These are phyloP conservation scores for Anagrus nilaparvatae DNA, from an alignment of 1,140 invertebrate species.

Conservation along the genomic window DNA sequence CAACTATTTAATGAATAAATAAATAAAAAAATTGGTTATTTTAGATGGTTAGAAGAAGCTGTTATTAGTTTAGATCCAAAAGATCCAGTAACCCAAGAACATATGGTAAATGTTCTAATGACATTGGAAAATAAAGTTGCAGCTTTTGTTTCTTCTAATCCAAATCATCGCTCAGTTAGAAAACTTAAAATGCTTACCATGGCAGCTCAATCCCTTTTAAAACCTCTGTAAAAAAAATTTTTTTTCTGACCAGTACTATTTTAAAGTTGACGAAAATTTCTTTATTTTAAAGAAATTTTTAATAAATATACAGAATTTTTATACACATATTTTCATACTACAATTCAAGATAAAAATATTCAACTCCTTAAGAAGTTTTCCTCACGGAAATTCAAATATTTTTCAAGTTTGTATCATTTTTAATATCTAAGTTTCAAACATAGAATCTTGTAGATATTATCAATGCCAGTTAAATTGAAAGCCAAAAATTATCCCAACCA, in stretches of 20 bases:
- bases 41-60: slow-evolving; percentile 79
- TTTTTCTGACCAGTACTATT: slow-evolving; percentile 5
- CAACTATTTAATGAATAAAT: neutral
- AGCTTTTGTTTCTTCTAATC: slow-evolving; percentile 56
- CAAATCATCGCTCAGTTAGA: slow-evolving; percentile 55
- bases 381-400: too few species aligned
- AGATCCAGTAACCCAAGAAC: slow-evolving; percentile 69
- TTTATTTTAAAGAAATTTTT: too few species aligned
- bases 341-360: too few species aligned
- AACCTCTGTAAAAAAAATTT: neutral
- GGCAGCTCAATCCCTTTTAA: slow-evolving; percentile 55
- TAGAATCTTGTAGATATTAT: too few species aligned
- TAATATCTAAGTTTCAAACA: too few species aligned
- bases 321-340: too few species aligned
- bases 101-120: slow-evolving; percentile 68
- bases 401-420: too few species aligned
- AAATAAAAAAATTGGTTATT: slow-evolving; percentile 20
- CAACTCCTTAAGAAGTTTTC: too few species aligned
- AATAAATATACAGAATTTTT: too few species aligned
- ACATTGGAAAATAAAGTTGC: slow-evolving; percentile 65
- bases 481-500: too few species aligned
- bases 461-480: too few species aligned
- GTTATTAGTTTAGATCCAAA: slow-evolving; percentile 69
- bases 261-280: too few species aligned
- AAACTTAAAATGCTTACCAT: slow-evolving; percentile 71